These are phyloP conservation scores for Drosophila paramelanica DNA, from an alignment of 2,888 invertebrate genomes.

Conservation along the genomic window DNA sequence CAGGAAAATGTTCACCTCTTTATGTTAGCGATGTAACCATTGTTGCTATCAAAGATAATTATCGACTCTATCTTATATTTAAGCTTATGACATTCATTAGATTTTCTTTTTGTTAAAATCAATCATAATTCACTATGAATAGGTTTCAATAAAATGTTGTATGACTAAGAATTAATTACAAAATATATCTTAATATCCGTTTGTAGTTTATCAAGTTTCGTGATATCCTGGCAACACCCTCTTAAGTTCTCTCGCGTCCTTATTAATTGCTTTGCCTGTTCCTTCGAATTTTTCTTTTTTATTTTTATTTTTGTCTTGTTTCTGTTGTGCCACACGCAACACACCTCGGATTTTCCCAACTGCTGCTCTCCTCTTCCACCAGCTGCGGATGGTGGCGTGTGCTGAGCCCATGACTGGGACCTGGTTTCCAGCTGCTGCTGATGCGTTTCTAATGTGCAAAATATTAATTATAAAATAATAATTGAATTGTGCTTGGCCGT, in stretches of 20 bases:
- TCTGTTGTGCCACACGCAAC: slow-evolving; percentile 62
- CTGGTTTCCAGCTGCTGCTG: slow-evolving; percentile 65
- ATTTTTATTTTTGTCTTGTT: slow-evolving; percentile 12
- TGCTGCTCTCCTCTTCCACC: slow-evolving; percentile 6
- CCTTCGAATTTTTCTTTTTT: slow-evolving; percentile 61
- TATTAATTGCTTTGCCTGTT: slow-evolving; percentile 64
- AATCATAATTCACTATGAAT: background rate
- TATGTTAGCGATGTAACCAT: background rate
- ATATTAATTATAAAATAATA: slow-evolving; percentile 81
- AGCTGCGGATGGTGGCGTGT: slow-evolving; percentile 52
- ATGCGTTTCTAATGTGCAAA: slow-evolving; percentile 80
- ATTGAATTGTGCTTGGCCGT: slow-evolving; percentile 71
- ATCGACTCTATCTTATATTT: too few species aligned
- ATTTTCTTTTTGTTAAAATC: background rate
- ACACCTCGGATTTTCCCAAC: slow-evolving; percentile 25
- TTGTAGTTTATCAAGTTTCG: slow-evolving; percentile 20
- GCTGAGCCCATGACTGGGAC: slow-evolving; percentile 51
- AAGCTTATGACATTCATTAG: too few species aligned
- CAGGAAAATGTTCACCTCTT: too few species aligned
- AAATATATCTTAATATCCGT: background rate
- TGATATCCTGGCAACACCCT: slow-evolving; percentile 42
- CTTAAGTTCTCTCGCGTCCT: slow-evolving; percentile 19
- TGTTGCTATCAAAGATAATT: background rate
- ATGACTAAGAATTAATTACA: background rate
- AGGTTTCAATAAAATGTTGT: background rate